phyloP scores from a whole-genome alignment of 1,140 invertebrate genomes.

The Drosophila dunni region DNA sequence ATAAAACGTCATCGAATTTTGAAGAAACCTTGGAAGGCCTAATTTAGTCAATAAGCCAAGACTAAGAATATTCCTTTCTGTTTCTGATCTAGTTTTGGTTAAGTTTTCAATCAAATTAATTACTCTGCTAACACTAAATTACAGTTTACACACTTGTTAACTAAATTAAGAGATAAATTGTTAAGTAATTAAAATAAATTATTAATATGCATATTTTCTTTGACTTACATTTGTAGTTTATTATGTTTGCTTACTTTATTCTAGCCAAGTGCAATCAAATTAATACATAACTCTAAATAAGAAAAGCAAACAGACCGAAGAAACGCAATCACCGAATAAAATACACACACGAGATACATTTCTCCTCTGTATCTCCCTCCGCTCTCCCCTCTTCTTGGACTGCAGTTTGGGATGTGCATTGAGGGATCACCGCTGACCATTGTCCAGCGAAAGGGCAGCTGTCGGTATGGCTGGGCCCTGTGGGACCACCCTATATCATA shows the following conservation, averaged over 20 bases:
- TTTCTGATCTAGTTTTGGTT: no score
- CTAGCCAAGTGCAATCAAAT: conserved; percentile 53
- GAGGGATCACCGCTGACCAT: conserved; percentile 9
- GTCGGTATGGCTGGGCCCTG: conserved; percentile 56
- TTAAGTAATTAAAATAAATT: no score
- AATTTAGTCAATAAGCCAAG: no score
- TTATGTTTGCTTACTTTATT: conserved; percentile 1
- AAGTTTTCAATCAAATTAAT: no score
- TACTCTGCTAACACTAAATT: no score
- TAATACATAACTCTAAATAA: conserved; percentile 54
- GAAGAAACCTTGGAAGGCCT: no score
- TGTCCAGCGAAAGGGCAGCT: conserved; percentile 38
- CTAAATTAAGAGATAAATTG: no score
- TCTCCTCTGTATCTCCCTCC: not conserved
- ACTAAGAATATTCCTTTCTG: no score
- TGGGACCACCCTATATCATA: conserved; percentile 39
- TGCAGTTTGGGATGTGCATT: conserved; percentile 15
- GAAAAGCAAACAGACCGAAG: conserved; percentile 52
- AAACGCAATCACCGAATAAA: conserved; percentile 9
- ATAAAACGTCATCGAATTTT: no score
- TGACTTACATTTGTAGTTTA: not conserved
- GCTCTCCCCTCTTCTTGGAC: not conserved
- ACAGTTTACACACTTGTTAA: no score
- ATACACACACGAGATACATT: not conserved
- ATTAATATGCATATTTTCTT: no score